Base-by-base conservation (phyloP, 2,888 invertebrate genomes). In the Acheta domesticus region DNA sequence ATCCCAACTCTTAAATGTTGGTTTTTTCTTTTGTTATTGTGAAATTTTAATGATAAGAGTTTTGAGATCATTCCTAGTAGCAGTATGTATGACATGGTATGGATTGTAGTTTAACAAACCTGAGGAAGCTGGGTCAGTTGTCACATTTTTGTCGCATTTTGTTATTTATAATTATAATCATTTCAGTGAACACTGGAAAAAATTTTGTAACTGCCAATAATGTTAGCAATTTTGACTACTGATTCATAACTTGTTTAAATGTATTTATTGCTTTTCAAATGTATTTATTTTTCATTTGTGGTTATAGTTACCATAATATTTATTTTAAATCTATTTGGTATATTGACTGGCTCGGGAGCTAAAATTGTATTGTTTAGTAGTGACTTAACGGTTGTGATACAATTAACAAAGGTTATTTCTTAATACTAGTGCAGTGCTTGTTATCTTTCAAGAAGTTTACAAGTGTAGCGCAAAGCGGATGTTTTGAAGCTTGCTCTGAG, bases 321-420 rank as follows among this genome's bases (percentile, higher is more conserved):
- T 78, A 78, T 78, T 75, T 16, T n/a, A 36, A 36, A 19, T 21
- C 23, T 36, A 19, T 75, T 75, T 75, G 75, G 48, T 75, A 21
- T 19, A 14, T 21, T 75, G 62, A 62, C 62, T 62, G 14, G 62
- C 62, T 62, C 62, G 62, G 62, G 62, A 62, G 62, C 62, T 62
- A 62, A 62, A 62, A 62, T 19, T n/a, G 4, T 14, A 19, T 19
- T 62, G 62, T 62, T 62, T 62, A 62, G 62, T 76, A 76, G 50
- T 79, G 76, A 80, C 75, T 49, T 77, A 80, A 80, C 50, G 80
- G 80, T 80, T 80, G 80, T 80, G 80, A 80, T 80, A 79, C 76
- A 77, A 48, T 48, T 77, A 80, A 78, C 48, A 75, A 78, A 49
- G 36, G 75, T 20, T 73, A 49, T 49, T 62, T 48, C 78, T 49